Conservation (phyloP, 2,888 invertebrate genomes). For the Linyphia triangularis region DNA sequence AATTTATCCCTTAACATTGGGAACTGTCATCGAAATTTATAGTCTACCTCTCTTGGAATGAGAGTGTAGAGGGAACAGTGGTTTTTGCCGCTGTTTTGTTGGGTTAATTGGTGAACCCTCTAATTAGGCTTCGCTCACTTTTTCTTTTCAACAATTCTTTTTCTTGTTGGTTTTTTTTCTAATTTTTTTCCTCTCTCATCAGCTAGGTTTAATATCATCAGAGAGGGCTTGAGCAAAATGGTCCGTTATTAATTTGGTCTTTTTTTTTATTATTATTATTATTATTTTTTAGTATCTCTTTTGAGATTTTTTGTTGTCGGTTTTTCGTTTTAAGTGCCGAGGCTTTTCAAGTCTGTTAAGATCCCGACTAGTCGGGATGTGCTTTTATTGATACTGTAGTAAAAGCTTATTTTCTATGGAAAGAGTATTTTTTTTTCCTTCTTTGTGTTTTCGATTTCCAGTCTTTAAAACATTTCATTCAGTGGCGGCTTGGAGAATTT, state of each 20-base stretch:
- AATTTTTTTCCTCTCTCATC: neutral
- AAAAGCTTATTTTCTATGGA: conserved; percentile 28
- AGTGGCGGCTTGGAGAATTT: conserved; percentile 6
- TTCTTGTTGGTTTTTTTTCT: conserved; percentile 19
- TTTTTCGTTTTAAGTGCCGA: conserved; percentile 34
- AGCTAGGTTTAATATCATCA: conserved; percentile 57
- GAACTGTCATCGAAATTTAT: conserved; percentile 71
- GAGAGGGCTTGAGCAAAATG: conserved; percentile 54
- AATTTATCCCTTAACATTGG: conserved; percentile 58
- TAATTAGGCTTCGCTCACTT: conserved; percentile 61
- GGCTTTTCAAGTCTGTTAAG: conserved; percentile 53
- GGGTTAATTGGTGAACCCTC: conserved; percentile 56
- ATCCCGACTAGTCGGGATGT: conserved; percentile 11
- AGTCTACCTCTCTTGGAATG: conserved; percentile 36
- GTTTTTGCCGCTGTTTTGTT: conserved; percentile 68
- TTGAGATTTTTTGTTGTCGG: neutral
- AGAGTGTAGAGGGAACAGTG: conserved; percentile 41
- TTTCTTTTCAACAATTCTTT: neutral
- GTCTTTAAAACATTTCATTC: conserved; percentile 19
- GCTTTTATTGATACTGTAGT: conserved; percentile 52
- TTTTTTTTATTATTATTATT: conserved; percentile 5
- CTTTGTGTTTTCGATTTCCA: conserved; percentile 6
- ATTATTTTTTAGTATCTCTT: neutral
- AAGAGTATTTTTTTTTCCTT: conserved; percentile 1
- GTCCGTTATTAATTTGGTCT: conserved; percentile 63